Evolutionary conservation across 2,888 invertebrate species (phyloP).

Genomic region (Ornithoptera priamus): DNA sequence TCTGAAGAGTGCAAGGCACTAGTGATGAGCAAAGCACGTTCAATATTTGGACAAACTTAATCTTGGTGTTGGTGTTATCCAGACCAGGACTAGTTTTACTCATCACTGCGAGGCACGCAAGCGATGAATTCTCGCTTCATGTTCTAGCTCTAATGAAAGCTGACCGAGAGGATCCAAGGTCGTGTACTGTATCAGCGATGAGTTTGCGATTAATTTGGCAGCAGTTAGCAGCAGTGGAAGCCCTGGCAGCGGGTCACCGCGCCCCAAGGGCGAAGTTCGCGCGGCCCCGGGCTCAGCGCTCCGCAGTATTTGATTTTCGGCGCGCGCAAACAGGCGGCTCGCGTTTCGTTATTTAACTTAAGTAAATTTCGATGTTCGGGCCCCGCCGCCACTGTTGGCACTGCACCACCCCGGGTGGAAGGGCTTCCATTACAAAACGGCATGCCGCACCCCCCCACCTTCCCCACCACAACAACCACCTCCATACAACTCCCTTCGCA

Average conservation of each 20-base stretch:
- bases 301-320: constrained; percentile 65
- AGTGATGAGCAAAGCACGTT: no score
- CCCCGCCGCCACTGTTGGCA: constrained; percentile 58
- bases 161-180: no score
- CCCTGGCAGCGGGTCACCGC: constrained; percentile 35
- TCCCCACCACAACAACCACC: no score
- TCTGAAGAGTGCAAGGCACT: no score
- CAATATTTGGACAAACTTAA: no score
- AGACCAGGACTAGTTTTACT: no score
- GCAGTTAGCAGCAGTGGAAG: background rate
- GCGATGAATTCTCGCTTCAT: no score
- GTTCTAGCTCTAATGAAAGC: no score
- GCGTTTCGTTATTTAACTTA: constrained; percentile 78
- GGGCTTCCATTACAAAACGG: constrained; percentile 39
- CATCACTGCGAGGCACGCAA: no score
- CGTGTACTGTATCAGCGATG: no score
- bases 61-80: no score
- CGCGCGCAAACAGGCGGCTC: constrained; percentile 72
- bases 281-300: constrained; percentile 45
- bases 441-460: constrained; percentile 21
- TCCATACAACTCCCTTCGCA: constrained; percentile 41
- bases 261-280: constrained; percentile 56
- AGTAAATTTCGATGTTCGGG: constrained; percentile 79
- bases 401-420: constrained; percentile 44
- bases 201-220: background rate